Evolutionary conservation across 2,888 invertebrate species (phyloP).

Genomic region (Archaeoteleia sp.): DNA sequence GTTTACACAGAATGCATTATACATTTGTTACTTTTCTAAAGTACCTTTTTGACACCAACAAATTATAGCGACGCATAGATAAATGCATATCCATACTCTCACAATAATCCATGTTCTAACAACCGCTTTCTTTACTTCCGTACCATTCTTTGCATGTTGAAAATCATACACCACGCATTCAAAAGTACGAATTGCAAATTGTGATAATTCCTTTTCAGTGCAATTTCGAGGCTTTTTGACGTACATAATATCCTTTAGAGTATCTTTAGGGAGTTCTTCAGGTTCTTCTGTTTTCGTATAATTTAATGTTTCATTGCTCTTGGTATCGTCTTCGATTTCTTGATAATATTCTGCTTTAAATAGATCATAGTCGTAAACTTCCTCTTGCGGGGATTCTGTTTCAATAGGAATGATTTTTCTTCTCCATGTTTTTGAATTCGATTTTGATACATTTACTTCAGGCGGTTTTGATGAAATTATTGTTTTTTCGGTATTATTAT

Average conservation of each 20-base stretch:
- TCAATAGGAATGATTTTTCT: neutral
- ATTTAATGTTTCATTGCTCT: slow-evolving; percentile 72
- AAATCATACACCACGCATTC: slow-evolving; percentile 73
- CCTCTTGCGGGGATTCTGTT: slow-evolving; percentile 58
- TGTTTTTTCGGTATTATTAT: neutral
- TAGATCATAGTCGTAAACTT: slow-evolving; percentile 73
- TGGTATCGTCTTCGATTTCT: slow-evolving; percentile 67
- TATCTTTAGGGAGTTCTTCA: slow-evolving; percentile 70
- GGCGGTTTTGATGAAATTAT: neutral
- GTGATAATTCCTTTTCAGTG: slow-evolving; percentile 74
- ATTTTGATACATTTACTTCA: no score
- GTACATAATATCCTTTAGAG: slow-evolving; percentile 69
- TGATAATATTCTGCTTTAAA: slow-evolving; percentile 76
- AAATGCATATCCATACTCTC: slow-evolving; percentile 74
- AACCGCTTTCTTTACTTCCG: slow-evolving; percentile 57
- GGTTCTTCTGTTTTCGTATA: slow-evolving; percentile 71
- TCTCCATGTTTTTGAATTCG: neutral
- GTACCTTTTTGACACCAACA: no score
- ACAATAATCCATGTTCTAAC: slow-evolving; percentile 67
- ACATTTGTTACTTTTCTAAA: no score
- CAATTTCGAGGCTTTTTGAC: slow-evolving; percentile 74
- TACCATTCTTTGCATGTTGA: slow-evolving; percentile 60
- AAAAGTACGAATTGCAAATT: slow-evolving; percentile 73
- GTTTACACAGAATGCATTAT: no score
- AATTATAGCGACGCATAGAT: slow-evolving; percentile 74